A percentile compares a stretch with the other conserved stretches of the same genome.
phyloP scores from a whole-genome alignment of 2,888 invertebrate genomes.

The Pogonocherus hispidulus region DNA sequence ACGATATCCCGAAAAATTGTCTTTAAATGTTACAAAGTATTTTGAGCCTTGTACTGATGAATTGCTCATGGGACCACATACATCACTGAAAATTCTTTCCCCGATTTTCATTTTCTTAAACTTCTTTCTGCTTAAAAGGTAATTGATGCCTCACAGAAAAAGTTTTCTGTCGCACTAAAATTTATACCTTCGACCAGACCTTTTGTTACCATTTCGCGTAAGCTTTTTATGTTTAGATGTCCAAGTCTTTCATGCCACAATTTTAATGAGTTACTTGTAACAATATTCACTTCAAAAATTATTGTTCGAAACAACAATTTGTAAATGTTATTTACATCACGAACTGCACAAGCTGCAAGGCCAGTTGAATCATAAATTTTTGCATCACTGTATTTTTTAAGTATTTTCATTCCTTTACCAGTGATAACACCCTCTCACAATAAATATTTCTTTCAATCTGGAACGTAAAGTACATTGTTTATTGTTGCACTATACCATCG shows the following conservation, averaged over 20 bases:
- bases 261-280: neutral
- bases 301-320: neutral
- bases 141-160: slow-evolving; percentile 44
- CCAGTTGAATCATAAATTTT: neutral
- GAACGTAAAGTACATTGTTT: neutral
- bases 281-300: neutral
- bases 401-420: slow-evolving; percentile 51
- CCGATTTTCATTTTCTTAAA: slow-evolving; percentile 32
- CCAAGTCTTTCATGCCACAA: neutral
- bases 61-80: slow-evolving; percentile 36
- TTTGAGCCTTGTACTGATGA: slow-evolving; percentile 33
- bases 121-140: slow-evolving; percentile 24
- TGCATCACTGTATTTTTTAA: slow-evolving; percentile 45
- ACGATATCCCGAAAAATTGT: slow-evolving; percentile 37
- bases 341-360: neutral
- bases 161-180: slow-evolving; percentile 20
- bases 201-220: neutral
- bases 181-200: neutral
- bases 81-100: slow-evolving; percentile 38
- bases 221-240: neutral
- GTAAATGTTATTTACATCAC: neutral
- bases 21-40: slow-evolving; percentile 44
- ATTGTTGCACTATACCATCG: neutral
- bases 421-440: slow-evolving; percentile 34
- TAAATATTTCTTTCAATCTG: slow-evolving; percentile 55